These are phyloP conservation scores for Chymomyza procnemis DNA, from an alignment of 2,888 invertebrate genomes.

Conservation along the genomic window DNA sequence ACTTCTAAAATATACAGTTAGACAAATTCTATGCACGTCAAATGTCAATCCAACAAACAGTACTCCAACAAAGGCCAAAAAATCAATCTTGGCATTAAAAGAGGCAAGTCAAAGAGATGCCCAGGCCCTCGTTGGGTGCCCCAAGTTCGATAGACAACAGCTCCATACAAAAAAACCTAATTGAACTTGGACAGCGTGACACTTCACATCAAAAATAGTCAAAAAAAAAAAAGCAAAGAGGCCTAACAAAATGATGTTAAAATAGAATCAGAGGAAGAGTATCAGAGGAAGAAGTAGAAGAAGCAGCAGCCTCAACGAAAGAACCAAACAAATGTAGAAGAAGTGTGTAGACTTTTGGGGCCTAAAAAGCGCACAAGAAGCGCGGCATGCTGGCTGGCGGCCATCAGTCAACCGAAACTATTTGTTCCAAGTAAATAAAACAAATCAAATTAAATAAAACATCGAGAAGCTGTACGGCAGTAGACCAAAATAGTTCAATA, in stretches of 20 bases:
- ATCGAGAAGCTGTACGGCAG: conserved; percentile 55
- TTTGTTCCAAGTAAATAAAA: conserved; percentile 69
- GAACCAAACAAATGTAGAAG: conserved; percentile 15
- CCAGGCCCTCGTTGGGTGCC: conserved; percentile 47
- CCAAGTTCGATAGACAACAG: conserved; percentile 30
- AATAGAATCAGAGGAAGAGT: conserved; percentile 1
- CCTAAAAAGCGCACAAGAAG: too few species aligned
- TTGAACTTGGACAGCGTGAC: conserved; percentile 74
- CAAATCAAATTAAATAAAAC: conserved; percentile 67
- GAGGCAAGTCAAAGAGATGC: conserved; percentile 24
- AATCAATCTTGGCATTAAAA: conserved; percentile 68
- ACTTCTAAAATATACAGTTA: conserved; percentile 52
- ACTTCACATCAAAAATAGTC: conserved; percentile 58
- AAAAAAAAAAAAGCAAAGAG: neutral
- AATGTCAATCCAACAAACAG: conserved; percentile 61
- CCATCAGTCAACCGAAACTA: conserved; percentile 57
- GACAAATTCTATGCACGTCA: conserved; percentile 72
- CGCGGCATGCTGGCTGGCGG: conserved; percentile 18
- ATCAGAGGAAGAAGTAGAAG: conserved; percentile 12
- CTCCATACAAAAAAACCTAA: conserved; percentile 69
- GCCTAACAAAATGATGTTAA: conserved; percentile 6
- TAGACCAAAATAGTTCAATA: conserved; percentile 27
- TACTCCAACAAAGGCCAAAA: conserved; percentile 40
- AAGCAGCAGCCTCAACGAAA: neutral
- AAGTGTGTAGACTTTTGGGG: too few species aligned